These are phyloP conservation scores for Castor canadensis DNA, from an alignment of 2,113 vertebrate genomes.

Conservation along the genomic window DNA sequence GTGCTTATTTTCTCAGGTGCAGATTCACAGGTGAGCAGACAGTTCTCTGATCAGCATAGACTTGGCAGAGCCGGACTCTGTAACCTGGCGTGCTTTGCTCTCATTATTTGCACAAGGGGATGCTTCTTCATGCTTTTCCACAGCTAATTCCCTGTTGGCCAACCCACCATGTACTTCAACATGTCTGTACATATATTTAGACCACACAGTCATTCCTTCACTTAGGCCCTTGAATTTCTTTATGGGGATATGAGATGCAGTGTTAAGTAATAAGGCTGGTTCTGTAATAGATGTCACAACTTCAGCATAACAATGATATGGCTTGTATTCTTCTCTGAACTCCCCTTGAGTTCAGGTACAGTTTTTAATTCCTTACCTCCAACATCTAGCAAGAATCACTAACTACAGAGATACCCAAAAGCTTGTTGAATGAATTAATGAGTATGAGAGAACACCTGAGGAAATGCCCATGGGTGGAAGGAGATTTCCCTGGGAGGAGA, in stretches of 20 bases:
- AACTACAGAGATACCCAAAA: background rate
- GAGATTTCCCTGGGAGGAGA: background rate
- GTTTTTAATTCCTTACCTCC: background rate
- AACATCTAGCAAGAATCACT: background rate
- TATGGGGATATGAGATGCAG: background rate
- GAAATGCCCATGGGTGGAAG: background rate
- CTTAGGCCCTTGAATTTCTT: background rate
- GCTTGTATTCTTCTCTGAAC: background rate
- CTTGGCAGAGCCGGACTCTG: background rate
- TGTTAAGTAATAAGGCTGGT: background rate
- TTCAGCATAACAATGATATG: background rate
- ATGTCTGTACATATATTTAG: background rate
- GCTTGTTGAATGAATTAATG: background rate
- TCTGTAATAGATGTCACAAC: background rate
- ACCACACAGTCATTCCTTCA: too few species aligned
- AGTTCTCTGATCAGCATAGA: background rate
- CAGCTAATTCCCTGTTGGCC: background rate
- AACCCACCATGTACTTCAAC: background rate
- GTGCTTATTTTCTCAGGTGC: background rate
- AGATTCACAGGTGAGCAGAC: background rate
- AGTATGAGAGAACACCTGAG: too few species aligned
- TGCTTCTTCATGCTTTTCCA: background rate
- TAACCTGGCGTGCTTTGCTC: fast-evolving
- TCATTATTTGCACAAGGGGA: background rate
- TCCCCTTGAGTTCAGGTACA: background rate